Evolutionary conservation across 2,888 invertebrate genomes (phyloP).

Genomic region (Diarsia mendica): DNA sequence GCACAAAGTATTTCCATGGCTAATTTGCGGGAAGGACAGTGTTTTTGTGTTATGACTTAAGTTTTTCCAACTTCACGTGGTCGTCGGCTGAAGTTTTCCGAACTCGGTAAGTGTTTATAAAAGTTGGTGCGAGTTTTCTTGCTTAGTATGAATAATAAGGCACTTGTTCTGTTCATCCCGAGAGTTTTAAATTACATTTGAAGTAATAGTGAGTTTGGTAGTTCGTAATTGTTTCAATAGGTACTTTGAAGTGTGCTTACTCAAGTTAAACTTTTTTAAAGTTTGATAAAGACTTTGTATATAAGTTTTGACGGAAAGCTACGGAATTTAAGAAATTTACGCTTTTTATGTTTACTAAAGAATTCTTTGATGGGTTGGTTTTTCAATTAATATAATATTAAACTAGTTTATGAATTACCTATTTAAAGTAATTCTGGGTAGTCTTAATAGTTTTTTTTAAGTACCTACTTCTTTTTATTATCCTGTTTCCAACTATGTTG

Average conservation of each 20-base stretch:
- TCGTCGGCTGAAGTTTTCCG: slow-evolving; percentile 56
- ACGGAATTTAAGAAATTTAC: background rate
- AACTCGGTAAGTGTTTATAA: slow-evolving; percentile 70
- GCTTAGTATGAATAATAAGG: slow-evolving; percentile 55
- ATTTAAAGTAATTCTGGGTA: background rate
- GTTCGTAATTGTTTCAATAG: slow-evolving; percentile 16
- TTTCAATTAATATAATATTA: background rate
- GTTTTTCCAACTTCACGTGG: slow-evolving; percentile 59
- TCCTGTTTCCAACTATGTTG: background rate
- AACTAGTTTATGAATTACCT: background rate
- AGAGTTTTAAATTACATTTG: slow-evolving; percentile 35
- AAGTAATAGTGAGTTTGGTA: slow-evolving; percentile 18
- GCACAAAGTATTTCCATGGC: slow-evolving; percentile 59
- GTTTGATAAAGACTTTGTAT: background rate
- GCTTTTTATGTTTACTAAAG: background rate
- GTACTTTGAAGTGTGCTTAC: background rate
- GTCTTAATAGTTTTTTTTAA: background rate
- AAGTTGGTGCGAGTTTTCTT: slow-evolving; percentile 58
- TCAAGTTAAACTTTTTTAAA: background rate
- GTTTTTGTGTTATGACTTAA: slow-evolving; percentile 65
- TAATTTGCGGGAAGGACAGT: slow-evolving; percentile 57
- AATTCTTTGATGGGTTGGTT: background rate
- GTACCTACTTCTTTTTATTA: background rate
- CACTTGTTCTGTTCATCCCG: slow-evolving; percentile 17
- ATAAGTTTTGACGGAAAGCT: background rate